These are phyloP conservation scores for Morpho achilles DNA, from an alignment of 2,888 invertebrate genomes.

Conservation along the genomic window DNA sequence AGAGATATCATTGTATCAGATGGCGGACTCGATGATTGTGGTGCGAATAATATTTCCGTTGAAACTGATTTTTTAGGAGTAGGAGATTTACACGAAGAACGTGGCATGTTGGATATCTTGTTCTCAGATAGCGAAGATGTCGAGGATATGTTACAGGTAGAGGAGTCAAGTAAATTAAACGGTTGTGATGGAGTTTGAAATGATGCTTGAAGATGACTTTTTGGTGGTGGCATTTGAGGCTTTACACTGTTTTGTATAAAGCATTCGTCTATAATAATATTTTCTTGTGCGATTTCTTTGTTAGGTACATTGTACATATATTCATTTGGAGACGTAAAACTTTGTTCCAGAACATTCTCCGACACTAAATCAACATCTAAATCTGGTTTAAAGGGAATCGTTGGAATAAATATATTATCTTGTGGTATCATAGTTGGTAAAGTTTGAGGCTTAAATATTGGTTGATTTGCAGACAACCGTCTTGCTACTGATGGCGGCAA, in stretches of 20 bases:
- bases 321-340: not conserved
- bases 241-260: not conserved
- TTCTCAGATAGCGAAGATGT: not conserved
- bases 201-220: not conserved
- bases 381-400: slow-evolving; percentile 15
- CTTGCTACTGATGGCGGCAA: slow-evolving; percentile 69
- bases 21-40: too few relatives aligned
- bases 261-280: not conserved
- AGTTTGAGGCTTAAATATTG: slow-evolving; percentile 47
- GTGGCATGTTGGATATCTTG: too few relatives aligned
- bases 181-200: not conserved
- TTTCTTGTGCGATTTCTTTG: not conserved
- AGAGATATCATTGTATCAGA: not conserved
- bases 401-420: slow-evolving; percentile 56
- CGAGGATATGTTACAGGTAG: not conserved
- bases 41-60: not conserved
- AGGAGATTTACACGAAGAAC: not conserved
- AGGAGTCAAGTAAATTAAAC: not conserved
- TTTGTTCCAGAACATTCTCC: not conserved
- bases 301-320: not conserved
- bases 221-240: not conserved
- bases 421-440: slow-evolving; percentile 28
- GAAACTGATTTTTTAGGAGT: not conserved
- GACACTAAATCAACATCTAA: slow-evolving; percentile 18
- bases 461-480: slow-evolving; percentile 55